Base-by-base conservation (phyloP, 1,140 invertebrate genomes). In the Diachasma alloeum region DNA sequence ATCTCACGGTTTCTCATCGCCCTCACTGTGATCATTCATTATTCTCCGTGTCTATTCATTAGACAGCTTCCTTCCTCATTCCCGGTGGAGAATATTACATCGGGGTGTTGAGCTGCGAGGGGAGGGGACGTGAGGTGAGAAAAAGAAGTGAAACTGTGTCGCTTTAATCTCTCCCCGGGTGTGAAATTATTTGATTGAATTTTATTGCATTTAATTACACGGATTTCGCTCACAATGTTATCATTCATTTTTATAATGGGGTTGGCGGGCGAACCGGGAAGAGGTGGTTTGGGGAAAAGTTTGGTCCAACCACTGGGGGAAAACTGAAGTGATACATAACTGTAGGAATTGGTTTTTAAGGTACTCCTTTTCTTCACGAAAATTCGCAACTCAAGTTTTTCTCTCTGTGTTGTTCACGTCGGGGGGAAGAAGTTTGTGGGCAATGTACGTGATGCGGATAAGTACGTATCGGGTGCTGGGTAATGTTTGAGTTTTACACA, bases 51-150 rank as follows among this genome's bases (percentile, higher is more conserved):
- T 63, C 59, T 63, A 63, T 63, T 63, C 59, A 63, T 63, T 63
- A 63, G 59, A 63, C 13, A 53, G 71, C 22, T 72, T 56, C 48
- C 48, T 72, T 72, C 48, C 46, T 53, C 26, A 53, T 74, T 74
- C 53, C 46, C 26, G 15, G 24, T 36, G 24, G 24, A 15, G 59
- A 63, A 26, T 53, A 56, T 63, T 63, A 39, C 56, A 74, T 66
- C 17, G 26, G 17, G 39, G 6, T 31, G 31, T 31, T 31, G 31
- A 31, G 31, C 2, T 31, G 31, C n/a, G 31, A 31, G 31, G 6
- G 31, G 31, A 31, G 31, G 31, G 6, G 31, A 31, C 31, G 31
- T 9, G 17, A 13, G 17, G 36, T 66, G 37, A 66, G n/a, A 56
- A 72, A 53, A 56, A 73, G 39, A 42, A 63, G 36, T 24, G 48